Percentiles rank a stretch among this genome's conserved stretches.
phyloP scores from a whole-genome alignment of 2,888 invertebrate genomes.

The Phyllotreta cruciferae region DNA sequence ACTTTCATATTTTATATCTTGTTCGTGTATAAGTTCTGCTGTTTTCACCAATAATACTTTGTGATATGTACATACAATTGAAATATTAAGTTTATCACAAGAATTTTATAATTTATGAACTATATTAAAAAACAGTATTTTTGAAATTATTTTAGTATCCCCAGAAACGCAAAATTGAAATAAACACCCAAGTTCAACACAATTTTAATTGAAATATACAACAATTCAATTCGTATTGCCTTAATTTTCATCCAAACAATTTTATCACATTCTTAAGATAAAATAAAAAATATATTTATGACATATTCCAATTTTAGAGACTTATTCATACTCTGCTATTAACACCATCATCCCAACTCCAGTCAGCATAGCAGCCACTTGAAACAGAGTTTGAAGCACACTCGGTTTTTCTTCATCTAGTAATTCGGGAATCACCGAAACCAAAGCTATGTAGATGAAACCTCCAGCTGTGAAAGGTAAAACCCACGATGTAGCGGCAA shows the following conservation, averaged over 20 bases:
- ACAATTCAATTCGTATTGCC: too few species aligned
- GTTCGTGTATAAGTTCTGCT: too few species aligned
- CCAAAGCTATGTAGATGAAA: slow-evolving; percentile 99
- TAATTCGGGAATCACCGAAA: slow-evolving; percentile 97
- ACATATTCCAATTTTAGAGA: slow-evolving; percentile 19
- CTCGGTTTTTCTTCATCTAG: slow-evolving; percentile 81
- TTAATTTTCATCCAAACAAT: too few species aligned
- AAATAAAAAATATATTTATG: slow-evolving; percentile 6
- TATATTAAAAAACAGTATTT: not conserved
- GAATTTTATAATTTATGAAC: too few species aligned
- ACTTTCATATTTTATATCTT: not conserved
- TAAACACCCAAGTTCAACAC: not conserved
- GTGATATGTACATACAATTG: too few species aligned
- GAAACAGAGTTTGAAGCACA: slow-evolving; percentile 87
- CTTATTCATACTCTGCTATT: slow-evolving; percentile 81
- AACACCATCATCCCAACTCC: slow-evolving; percentile 97
- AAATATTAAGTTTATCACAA: too few species aligned
- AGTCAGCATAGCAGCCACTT: slow-evolving; percentile 84
- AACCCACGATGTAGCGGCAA: slow-evolving; percentile 83
- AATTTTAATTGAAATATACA: too few species aligned
- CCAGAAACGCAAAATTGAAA: not conserved
- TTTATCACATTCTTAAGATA: too few species aligned
- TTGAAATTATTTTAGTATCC: not conserved
- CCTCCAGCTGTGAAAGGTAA: slow-evolving; percentile 98
- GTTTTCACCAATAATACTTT: too few species aligned